Evolutionary conservation across 2,888 invertebrate genomes (phyloP).

Genomic region (Aleiodes alternator): DNA sequence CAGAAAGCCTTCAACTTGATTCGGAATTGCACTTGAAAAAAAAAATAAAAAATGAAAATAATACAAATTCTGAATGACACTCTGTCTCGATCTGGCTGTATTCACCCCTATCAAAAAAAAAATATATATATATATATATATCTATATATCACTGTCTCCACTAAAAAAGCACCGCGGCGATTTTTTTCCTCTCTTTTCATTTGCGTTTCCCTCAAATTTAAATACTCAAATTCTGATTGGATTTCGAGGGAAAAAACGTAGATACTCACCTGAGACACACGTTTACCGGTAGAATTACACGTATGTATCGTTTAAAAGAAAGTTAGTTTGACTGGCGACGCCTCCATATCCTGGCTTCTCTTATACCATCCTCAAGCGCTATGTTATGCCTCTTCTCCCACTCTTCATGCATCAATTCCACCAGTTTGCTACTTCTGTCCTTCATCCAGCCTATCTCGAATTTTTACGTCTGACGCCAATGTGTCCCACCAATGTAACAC

Average conservation of each 20-base stretch:
- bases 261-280: conserved; percentile 59
- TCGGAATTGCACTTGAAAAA: conserved; percentile 42
- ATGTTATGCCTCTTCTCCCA: conserved; percentile 54
- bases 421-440: conserved; percentile 53
- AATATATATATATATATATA: too few relatives aligned
- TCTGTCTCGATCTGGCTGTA: not conserved
- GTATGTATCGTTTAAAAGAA: conserved; percentile 67
- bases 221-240: conserved; percentile 12
- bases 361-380: conserved; percentile 70
- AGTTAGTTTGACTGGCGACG: conserved; percentile 74
- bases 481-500: conserved; percentile 15
- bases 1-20: conserved; percentile 60
- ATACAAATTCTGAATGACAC: conserved; percentile 22
- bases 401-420: conserved; percentile 23
- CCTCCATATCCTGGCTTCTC: conserved; percentile 73
- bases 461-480: conserved; percentile 37
- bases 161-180: not conserved
- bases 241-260: conserved; percentile 3
- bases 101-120: conserved; percentile 23
- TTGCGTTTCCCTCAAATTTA: too few relatives aligned
- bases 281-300: conserved; percentile 51
- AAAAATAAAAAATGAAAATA: conserved; percentile 35
- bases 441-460: conserved; percentile 53
- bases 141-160: not conserved
- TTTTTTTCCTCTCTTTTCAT: not conserved